These are phyloP conservation scores for Merops nubicus DNA, from an alignment of 2,113 vertebrate genomes.

Conservation along the genomic window DNA sequence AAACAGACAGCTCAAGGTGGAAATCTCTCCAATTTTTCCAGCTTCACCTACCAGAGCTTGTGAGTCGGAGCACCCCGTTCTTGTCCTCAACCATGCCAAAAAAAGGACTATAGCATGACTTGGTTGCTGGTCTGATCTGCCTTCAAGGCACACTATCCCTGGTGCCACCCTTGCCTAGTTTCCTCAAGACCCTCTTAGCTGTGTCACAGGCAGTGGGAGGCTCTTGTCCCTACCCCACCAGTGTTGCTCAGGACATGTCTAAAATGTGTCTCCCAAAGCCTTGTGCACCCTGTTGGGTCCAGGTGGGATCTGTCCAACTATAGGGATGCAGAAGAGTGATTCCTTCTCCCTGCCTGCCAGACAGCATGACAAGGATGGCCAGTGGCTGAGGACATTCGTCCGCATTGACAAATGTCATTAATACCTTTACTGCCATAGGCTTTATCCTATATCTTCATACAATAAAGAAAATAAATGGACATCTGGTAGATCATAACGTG, in stretches of 20 bases:
- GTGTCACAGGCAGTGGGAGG: neutral
- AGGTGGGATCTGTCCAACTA: neutral
- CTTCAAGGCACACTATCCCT: neutral
- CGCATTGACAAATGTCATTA: neutral
- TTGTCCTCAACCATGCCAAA: neutral
- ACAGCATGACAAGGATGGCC: neutral
- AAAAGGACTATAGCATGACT: neutral
- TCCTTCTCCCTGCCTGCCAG: neutral
- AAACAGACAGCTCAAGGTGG: rapidly evolving
- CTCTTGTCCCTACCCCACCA: neutral
- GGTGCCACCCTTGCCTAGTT: neutral
- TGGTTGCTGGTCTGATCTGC: neutral
- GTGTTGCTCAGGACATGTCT: neutral
- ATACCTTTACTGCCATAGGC: too few relatives aligned
- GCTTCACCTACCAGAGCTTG: neutral
- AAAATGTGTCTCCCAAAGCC: rapidly evolving
- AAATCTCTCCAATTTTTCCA: neutral
- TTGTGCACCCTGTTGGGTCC: neutral
- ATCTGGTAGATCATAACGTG: neutral
- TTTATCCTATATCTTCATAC: neutral
- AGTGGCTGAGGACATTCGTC: neutral
- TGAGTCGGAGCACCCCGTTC: neutral
- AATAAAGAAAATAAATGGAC: neutral
- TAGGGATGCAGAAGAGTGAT: neutral
- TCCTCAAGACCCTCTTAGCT: neutral